Evolutionary conservation across 2,888 invertebrate species (phyloP), one percentile per base, ranked within the genome.

Genomic region (Acronicta aceris): DNA sequence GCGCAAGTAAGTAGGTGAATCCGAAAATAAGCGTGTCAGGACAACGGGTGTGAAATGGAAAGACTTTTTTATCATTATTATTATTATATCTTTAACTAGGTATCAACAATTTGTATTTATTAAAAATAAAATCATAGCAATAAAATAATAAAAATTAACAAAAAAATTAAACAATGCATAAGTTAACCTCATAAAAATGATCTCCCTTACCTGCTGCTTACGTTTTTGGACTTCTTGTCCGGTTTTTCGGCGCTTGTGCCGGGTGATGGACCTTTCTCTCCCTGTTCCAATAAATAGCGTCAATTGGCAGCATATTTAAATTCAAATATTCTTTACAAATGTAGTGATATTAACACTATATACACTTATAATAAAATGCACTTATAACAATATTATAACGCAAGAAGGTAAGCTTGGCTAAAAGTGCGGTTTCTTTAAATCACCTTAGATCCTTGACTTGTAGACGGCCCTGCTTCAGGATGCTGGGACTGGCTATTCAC

Each of bases 401-500:
- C 41, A 9, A 36, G n/a, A n/a, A n/a, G n/a, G 13, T 27, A 51
- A 59, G 25, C 30, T 36, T 36, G 51, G 42, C 47, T 66, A 66
- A 17, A 43, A 40, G 51, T 57, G 21, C 48, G 43, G 30, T 8
- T 30, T 38, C 21, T 56, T 21, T 41, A 41, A 30, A 52, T 65
- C 50, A 76, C 71, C 70, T 72, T 74, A 5, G 71, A 48, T 65
- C 65, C 76, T 57, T 81, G 81, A 48, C 77, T 81, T 6, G 82
- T 74, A 4, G 81, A 81, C 5, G 83, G 77, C 0, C 74, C 81
- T 5, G 82, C 71, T 16, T 85, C 85, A 0, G 76, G 59, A 4
- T 84, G 86, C 6, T 87, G 87, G 0, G 87, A 83, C 55, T 89
- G 88, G 54, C 91, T 92, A 49, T 81, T 74, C 1, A 97, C 96